These are phyloP conservation scores for Erynnis tages DNA, from an alignment of 2,888 invertebrate species.

Conservation along the genomic window DNA sequence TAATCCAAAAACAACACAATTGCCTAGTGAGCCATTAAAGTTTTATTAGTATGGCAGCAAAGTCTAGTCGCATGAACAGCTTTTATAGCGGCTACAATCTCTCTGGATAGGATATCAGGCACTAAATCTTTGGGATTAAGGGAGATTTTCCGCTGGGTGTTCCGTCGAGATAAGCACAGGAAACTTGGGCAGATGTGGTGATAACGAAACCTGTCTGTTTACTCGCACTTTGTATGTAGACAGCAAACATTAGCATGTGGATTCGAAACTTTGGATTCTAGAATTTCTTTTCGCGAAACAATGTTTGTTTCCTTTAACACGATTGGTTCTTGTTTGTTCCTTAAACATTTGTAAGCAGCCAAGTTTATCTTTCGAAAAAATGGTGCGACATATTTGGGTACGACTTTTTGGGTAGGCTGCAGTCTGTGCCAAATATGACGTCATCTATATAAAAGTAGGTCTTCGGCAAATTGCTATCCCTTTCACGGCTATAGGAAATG, in stretches of 20 bases:
- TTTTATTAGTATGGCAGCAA: constrained; percentile 26
- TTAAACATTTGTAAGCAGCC: constrained; percentile 13
- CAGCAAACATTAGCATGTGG: constrained; percentile 26
- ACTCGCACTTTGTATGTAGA: constrained; percentile 25
- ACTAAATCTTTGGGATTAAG: constrained; percentile 19
- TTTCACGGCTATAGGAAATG: constrained; percentile 22
- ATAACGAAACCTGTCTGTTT: constrained; percentile 28
- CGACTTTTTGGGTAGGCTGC: constrained; percentile 10
- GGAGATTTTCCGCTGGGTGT: constrained; percentile 21
- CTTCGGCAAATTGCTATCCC: constrained; percentile 20
- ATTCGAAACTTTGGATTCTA: constrained; percentile 23
- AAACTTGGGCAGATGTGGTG: constrained; percentile 29
- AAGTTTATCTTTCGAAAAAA: constrained; percentile 20
- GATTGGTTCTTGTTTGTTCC: constrained; percentile 11
- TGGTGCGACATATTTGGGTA: constrained; percentile 5
- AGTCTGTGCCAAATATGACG: constrained; percentile 22
- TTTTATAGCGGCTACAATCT: constrained; percentile 13
- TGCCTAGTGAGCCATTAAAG: constrained; percentile 14
- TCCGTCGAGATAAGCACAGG: constrained; percentile 25
- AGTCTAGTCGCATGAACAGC: constrained; percentile 20
- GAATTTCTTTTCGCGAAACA: constrained; percentile 26
- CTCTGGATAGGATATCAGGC: constrained; percentile 13
- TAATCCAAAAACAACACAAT: constrained; percentile 13
- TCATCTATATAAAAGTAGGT: constrained; percentile 22
- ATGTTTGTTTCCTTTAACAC: constrained; percentile 16